Evolutionary conservation across 2,888 invertebrate species (phyloP), one percentile per base, ranked within the genome.

Genomic region (Amphipoea lucens): DNA sequence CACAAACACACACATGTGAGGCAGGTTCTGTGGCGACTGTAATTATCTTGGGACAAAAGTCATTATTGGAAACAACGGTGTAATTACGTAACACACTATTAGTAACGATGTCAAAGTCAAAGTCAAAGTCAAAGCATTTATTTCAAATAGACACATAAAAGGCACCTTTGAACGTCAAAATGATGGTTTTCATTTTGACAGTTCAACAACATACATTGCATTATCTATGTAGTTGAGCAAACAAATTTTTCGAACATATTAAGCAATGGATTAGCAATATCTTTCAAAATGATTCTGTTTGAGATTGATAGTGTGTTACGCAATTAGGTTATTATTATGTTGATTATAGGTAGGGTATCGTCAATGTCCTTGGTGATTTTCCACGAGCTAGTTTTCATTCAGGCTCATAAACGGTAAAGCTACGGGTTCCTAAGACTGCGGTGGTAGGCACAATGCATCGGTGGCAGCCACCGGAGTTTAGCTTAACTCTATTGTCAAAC

Each of bases 21-120:
- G 36, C 65, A 68, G 60, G 65, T 71, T 68, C 23, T 68, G 40
- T 65, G 67, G 74, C 0, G 74, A 71, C 73, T 68, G 23, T 84
- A 80, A 87, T 87, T 85, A 87, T 72, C 87, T 67, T 40, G 40
- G 9, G 17, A 17, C n/a, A 66, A 36, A 65, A 36, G 12, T 7
- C 14, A 20, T 68, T 48, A 48, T 75, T 68, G 45, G 29, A 68
- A 45, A 29, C 29, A 5, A 7, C 0, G 12, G 4, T 0, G n/a
- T n/a, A 60, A 57, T 23, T 54, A 1, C 54, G 54, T 23, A 54
- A 3, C 54, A 54, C 7, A 54, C 9, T 20, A 54, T 54, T 9
- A 54, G 23, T 54, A 54, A 3, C 23, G 9, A 57, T n/a, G n/a
- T n/a, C n/a, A n/a, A n/a, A n/a, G n/a, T n/a, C n/a, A n/a, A n/a